Base-by-base conservation (phyloP, 2,797 vertebrate species). In the Prunella strophiata region DNA sequence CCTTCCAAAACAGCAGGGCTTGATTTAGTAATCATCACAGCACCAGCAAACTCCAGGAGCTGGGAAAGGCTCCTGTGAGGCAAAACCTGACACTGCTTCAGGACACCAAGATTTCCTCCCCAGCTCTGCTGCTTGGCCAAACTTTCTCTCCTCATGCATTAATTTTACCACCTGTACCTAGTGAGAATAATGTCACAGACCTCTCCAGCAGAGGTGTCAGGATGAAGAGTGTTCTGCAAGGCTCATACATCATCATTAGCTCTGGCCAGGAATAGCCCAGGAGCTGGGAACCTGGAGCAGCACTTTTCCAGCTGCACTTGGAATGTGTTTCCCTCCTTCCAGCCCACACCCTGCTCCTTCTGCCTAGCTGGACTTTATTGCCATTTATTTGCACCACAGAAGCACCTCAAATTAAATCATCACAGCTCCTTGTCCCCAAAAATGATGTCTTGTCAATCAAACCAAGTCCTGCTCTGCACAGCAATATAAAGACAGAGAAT, bases 181-280 rank as follows among this genome's bases (percentile, higher is more conserved):
- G 78, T 7, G 47, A 94, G 85, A 95, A 80, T 91, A 62, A 92
- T 18, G n/a, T 45, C 59, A 29, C 54, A 81, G 84, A 73, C 36
- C 88, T 96, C 82, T 77, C 66, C 70, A 32, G 85, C 3, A 4
- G 65, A 89, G 78, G 84, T 87, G 88, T 93, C 66, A 29, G 81
- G 55, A 91, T 76, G 67, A 94, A 65, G 65, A 89, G 77, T 47
- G 82, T 43, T 95, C 88, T 87, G 42, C 12, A 36, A 91, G 50
- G 71, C 62, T 95, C 94, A 55, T 94, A 52, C 17, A 94, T 94
- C 95, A 92, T 95, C 93, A 91, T 96, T 91, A 96, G 66, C 85
- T 47, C 85, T 40, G 51, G 85, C 88, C 65, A 83, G 91, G 91
- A 95, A 94, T 84, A 96, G 93, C 85, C 88, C n/a, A 2, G 76